A percentile compares a stretch with the other conserved stretches of the same genome.
Evolutionary conservation across 2,113 vertebrate genomes (phyloP).

Genomic region (Lepus americanus): DNA sequence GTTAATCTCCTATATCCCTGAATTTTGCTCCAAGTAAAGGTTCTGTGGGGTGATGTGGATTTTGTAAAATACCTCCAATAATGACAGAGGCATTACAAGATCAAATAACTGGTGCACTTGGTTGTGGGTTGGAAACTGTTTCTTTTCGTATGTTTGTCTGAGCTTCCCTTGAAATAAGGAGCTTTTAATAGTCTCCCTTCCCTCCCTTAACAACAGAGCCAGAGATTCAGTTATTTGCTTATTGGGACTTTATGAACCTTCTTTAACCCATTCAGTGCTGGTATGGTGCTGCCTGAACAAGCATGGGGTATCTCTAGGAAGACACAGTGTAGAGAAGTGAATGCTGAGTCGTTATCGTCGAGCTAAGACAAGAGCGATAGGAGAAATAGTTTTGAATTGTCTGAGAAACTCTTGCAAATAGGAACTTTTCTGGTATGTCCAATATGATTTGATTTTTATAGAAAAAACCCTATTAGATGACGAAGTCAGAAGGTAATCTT

Average conservation of each 20-base stretch:
- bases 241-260: background rate
- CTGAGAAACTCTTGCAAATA: background rate
- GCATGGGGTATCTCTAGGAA: background rate
- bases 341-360: background rate
- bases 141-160: slow-evolving; percentile 70
- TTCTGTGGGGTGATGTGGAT: slow-evolving; percentile 84
- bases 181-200: slow-evolving; percentile 53
- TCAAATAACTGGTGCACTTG: slow-evolving; percentile 66
- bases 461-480: background rate
- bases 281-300: background rate
- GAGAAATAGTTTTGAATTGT: background rate
- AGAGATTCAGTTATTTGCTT: slow-evolving; percentile 32
- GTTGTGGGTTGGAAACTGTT: slow-evolving; percentile 76
- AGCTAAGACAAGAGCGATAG: background rate
- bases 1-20: slow-evolving; percentile 86
- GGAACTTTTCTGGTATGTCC: background rate
- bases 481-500: background rate
- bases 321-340: background rate
- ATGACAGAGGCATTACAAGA: slow-evolving; percentile 71
- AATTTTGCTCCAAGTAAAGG: slow-evolving; percentile 84
- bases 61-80: slow-evolving; percentile 66
- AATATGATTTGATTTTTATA: background rate
- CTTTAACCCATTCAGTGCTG: slow-evolving; percentile 30
- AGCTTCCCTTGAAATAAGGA: slow-evolving; percentile 56
- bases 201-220: slow-evolving; percentile 58